Evolutionary conservation across 2,888 invertebrate species (phyloP).

Genomic region (Drosophila lacicola): DNA sequence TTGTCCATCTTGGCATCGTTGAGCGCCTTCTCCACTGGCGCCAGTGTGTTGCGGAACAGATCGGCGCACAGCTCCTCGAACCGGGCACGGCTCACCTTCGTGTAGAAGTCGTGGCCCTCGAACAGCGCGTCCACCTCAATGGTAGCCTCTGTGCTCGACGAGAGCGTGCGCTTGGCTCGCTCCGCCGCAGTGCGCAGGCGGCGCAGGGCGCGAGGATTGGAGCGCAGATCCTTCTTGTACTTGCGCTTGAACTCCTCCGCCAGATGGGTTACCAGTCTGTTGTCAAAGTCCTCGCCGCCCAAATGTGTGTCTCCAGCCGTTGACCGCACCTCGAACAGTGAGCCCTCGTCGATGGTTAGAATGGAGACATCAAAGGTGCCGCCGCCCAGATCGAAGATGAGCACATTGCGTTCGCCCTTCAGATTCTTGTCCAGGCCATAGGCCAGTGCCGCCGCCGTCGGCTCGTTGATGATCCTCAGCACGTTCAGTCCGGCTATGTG

Average conservation of each 20-base stretch:
- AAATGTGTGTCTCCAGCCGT: slow-evolving; percentile 32
- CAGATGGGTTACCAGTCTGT: slow-evolving; percentile 33
- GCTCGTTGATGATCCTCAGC: slow-evolving; percentile 34
- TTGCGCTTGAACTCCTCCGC: slow-evolving; percentile 41
- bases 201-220: slow-evolving; percentile 18
- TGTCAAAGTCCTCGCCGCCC: slow-evolving; percentile 34
- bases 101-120: slow-evolving; percentile 34
- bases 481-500: slow-evolving; percentile 34
- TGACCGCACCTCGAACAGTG: slow-evolving; percentile 25
- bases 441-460: slow-evolving; percentile 33
- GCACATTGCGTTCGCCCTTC: slow-evolving; percentile 34
- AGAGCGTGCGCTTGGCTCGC: slow-evolving; percentile 35
- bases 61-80: slow-evolving; percentile 24
- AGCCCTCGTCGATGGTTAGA: slow-evolving; percentile 29
- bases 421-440: slow-evolving; percentile 36
- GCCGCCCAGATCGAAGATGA: slow-evolving; percentile 23
- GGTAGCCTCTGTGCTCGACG: slow-evolving; percentile 33
- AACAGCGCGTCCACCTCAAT: slow-evolving; percentile 37
- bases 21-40: slow-evolving; percentile 37
- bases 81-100: slow-evolving; percentile 20
- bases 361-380: slow-evolving; percentile 38
- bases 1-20: slow-evolving; percentile 41
- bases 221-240: slow-evolving; percentile 20
- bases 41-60: slow-evolving; percentile 34
- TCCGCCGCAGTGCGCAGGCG: slow-evolving; percentile 29